Base-by-base conservation (phyloP, 2,888 invertebrate species). In the Desoria tigrina region DNA sequence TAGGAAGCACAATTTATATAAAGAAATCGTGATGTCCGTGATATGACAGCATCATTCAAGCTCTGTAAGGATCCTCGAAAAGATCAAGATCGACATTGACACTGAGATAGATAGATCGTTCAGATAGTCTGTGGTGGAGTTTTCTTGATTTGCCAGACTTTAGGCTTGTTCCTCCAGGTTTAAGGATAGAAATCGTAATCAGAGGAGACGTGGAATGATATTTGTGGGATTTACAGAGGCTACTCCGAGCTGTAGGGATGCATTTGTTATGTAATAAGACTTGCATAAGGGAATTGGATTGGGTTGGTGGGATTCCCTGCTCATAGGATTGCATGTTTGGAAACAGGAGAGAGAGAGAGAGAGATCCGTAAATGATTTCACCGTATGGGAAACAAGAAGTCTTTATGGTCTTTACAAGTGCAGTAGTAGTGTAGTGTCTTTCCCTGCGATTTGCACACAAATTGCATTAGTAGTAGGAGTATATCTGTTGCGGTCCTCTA, bases 181-280 rank as follows among this genome's bases (percentile, higher is more conserved):
- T 21, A 50, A 60, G 37, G 24, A 4, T 3, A 26, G 60, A 18
- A 42, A 42, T 26, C n/a, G 26, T 65, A 65, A 65, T 65, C 61
- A 65, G 49, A 65, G 27, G 51, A 56, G 58, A 64, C 58, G 64
- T 49, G 57, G 16, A 57, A 56, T 65, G 42, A 53, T 59, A 28
- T 50, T 58, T 49, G 55, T 55, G 54, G 49, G 62, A 32, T 62
- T 28, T 26, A 18, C n/a, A 21, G 32, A 54, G 9, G 39, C n/a
- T 37, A 51, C 37, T 53, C 18, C 23, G 26, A 32, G 21, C 16
- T 6, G n/a, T 18, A 16, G 4, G 45, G n/a, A 16, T 45, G 45
- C 45, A 45, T 45, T 45, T 45, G 45, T 18, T 45, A 45, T 45
- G 45, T 45, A 45, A 45, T 45, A 45, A 45, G 9, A 45, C 6